Evolutionary conservation across 2,888 invertebrate genomes (phyloP).

Genomic region (Mechanitis mazaeus): DNA sequence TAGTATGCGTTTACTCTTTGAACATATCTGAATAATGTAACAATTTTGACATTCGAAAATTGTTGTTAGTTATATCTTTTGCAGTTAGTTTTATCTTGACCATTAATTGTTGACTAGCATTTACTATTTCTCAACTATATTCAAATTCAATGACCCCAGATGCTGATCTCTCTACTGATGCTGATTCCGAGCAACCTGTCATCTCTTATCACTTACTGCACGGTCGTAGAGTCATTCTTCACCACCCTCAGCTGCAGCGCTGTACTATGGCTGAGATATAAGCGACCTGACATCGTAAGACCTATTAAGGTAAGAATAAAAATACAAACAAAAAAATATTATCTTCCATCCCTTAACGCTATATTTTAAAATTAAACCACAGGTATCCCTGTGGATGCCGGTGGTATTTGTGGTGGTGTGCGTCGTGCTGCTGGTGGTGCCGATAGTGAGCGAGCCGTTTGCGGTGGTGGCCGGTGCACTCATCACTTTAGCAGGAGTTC

Average conservation of each 20-base stretch:
- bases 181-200: conserved; percentile 89
- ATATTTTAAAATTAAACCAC: conserved; percentile 15
- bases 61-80: no score
- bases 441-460: conserved; percentile 85
- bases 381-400: conserved; percentile 86
- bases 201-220: conserved; percentile 92
- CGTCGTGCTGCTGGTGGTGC: conserved; percentile 86
- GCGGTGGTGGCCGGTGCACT: conserved; percentile 87
- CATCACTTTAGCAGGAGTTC: conserved; percentile 89
- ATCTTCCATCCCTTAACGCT: no score
- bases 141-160: conserved; percentile 66
- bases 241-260: conserved; percentile 91
- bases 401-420: conserved; percentile 85
- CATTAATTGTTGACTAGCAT: no score
- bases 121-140: not conserved
- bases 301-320: conserved; percentile 84
- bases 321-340: no score
- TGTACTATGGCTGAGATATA: conserved; percentile 88
- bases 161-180: conserved; percentile 89
- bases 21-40: no score
- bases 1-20: conserved; percentile 20
- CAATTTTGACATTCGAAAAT: no score
- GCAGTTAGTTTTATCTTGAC: no score
- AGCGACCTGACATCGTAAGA: conserved; percentile 84
- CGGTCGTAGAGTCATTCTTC: conserved; percentile 94